Conservation (phyloP, 2,113 vertebrate genomes). For the Tychaedon coryphoeus region DNA sequence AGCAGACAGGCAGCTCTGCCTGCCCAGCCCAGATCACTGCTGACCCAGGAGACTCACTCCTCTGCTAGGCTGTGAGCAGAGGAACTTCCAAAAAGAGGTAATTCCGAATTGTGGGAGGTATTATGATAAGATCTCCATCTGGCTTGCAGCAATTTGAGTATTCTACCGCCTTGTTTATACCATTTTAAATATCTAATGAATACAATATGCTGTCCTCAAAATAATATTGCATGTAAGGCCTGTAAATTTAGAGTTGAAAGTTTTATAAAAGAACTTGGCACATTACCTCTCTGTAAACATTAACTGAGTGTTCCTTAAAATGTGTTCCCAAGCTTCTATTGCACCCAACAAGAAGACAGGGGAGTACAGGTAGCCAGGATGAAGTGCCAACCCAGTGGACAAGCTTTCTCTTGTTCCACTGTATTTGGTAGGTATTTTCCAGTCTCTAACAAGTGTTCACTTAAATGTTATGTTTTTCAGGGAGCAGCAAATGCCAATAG, state of each 20-base stretch:
- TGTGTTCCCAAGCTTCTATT: not conserved
- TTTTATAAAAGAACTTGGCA: not conserved
- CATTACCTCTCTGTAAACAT: not conserved
- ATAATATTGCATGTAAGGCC: not conserved
- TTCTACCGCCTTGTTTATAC: slow-evolving; percentile 31
- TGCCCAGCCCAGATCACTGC: not conserved
- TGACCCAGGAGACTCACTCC: not conserved
- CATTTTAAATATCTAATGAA: slow-evolving; percentile 33
- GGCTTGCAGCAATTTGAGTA: slow-evolving; percentile 12
- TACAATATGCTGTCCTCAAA: slow-evolving; percentile 2
- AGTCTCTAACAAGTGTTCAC: not conserved
- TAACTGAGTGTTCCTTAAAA: not conserved
- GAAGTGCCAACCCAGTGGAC: not conserved
- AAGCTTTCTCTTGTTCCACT: not conserved
- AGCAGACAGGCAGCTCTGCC: not conserved
- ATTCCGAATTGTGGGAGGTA: slow-evolving; percentile 25
- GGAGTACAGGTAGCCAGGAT: not conserved
- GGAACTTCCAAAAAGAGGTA: not conserved
- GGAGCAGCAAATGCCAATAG: not conserved
- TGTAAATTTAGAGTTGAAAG: not conserved
- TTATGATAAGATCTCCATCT: slow-evolving; percentile 48
- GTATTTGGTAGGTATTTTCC: not conserved
- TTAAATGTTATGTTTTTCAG: not conserved
- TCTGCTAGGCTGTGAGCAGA: not conserved
- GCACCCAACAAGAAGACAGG: not conserved